Base-by-base conservation (phyloP, 1,140 invertebrate genomes). In the Pseudomyrmex flavicornis region DNA sequence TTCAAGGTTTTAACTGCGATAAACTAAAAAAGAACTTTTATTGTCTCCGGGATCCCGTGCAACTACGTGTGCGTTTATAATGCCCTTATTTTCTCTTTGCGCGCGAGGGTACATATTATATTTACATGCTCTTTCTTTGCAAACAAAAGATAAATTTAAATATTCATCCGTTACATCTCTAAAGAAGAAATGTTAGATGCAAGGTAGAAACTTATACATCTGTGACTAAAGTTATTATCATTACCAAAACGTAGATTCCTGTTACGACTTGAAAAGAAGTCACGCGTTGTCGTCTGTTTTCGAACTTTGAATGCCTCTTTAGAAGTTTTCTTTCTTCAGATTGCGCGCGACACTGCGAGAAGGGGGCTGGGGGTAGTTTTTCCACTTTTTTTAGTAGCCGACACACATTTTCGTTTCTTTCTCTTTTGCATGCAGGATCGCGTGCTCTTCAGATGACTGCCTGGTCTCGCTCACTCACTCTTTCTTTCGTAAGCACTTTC, bases 401-500 rank as follows among this genome's bases (percentile, higher is more conserved):
- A 68, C 74, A 77, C 35, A 35, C 35, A 35, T 76, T 77, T 77
- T 77, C 13, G 46, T 44, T 35, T 7, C 26, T 2, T 26, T 10
- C n/a, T 22, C 22, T 5, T 10, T 9, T 5, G 12, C 26, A 20
- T 59, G 15, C 46, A 17, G n/a, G n/a, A 10, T 12, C 20, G 48
- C 74, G 74, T 68, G 26, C 26, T 50, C 26, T 50, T 56, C 48
- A 35, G 62, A 26, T 44, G 62, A 61, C 35, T 52, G 69, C 35
- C 70, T 82, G 68, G 62, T 46, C 65, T 61, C 62, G 52, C 79
- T 35, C 35, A 79, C 79, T 88, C 85, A 85, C 90, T 85, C 85
- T 83, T 89, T 72, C 88, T 52, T 82, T 69, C 76, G 82, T 83
- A 80, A 92, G 90, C 88, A 91, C 89, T 91, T 82, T 83, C 88